These are phyloP conservation scores for Slavum lentiscoides DNA, from an alignment of 2,888 invertebrate genomes.

Conservation along the genomic window DNA sequence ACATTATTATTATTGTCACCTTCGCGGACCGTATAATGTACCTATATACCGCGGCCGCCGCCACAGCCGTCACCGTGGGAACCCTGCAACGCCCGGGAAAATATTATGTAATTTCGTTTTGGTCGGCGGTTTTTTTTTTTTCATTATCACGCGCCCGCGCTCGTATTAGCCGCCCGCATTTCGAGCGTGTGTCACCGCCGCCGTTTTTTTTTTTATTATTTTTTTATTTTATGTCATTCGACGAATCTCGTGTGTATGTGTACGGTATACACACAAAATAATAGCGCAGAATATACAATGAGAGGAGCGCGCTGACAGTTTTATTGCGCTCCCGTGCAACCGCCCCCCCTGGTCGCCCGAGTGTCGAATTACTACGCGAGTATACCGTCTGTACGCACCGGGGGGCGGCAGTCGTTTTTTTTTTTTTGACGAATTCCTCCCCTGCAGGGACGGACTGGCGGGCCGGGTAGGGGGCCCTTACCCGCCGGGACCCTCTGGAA, in stretches of 20 bases:
- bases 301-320: slow-evolving; percentile 1
- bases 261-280: not conserved
- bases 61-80: slow-evolving; percentile 37
- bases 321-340: slow-evolving; percentile 1
- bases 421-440: too few species aligned
- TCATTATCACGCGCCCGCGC: not conserved
- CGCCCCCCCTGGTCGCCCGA: too few species aligned
- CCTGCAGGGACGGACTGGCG: too few species aligned
- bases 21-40: not conserved
- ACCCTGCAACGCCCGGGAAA: slow-evolving; percentile 7
- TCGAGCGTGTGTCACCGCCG: slow-evolving; percentile 8
- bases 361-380: not conserved
- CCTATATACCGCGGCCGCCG: not conserved
- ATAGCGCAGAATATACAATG: not conserved
- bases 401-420: too few species aligned
- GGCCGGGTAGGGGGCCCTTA: too few species aligned
- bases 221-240: slow-evolving; percentile 18
- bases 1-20: slow-evolving; percentile 13
- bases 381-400: not conserved
- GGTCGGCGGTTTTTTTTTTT: slow-evolving; percentile 34
- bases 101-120: slow-evolving; percentile 44
- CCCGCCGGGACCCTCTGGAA: too few species aligned
- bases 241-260: not conserved
- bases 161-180: slow-evolving; percentile 19
- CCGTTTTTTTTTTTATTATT: slow-evolving; percentile 18